A percentile compares a stretch with the other conserved stretches of the same genome.
These are phyloP conservation scores for Eubasilissa splendida DNA, from an alignment of 2,888 invertebrate genomes.

Conservation along the genomic window DNA sequence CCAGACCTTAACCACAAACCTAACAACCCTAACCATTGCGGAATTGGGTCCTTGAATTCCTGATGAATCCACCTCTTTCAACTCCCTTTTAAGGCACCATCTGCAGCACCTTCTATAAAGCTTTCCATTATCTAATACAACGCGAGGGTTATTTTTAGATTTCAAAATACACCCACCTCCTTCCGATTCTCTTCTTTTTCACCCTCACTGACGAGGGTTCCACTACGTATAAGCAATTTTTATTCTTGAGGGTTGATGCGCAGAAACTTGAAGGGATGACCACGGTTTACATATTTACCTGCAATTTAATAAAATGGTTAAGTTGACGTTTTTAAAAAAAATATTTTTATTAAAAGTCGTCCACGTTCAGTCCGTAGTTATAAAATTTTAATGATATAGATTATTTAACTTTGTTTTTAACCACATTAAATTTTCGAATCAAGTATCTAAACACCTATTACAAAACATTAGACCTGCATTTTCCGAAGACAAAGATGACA, in stretches of 20 bases:
- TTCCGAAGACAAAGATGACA: no score
- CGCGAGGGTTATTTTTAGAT: conserved; percentile 39
- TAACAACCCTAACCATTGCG: background rate
- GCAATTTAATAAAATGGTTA: no score
- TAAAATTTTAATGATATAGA: no score
- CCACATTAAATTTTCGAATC: no score
- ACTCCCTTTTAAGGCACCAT: conserved; percentile 44
- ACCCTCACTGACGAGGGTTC: background rate
- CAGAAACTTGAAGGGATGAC: background rate
- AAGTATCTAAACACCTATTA: no score
- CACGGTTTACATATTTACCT: no score
- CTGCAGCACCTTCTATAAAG: conserved; percentile 40
- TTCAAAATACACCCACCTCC: conserved; percentile 17
- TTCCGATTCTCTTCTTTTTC: conserved; percentile 19
- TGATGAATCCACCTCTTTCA: background rate
- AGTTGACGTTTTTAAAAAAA: no score
- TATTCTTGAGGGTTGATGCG: conserved; percentile 15
- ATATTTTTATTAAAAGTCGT: no score
- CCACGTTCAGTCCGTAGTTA: no score
- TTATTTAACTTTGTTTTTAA: no score
- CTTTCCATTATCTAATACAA: conserved; percentile 38
- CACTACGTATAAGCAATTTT: conserved; percentile 29
- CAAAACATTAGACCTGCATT: no score
- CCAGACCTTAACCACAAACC: background rate
- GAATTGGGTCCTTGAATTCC: conserved; percentile 23